Conservation (phyloP, 1,140 invertebrate species). For the Drosophila tropicalis region DNA sequence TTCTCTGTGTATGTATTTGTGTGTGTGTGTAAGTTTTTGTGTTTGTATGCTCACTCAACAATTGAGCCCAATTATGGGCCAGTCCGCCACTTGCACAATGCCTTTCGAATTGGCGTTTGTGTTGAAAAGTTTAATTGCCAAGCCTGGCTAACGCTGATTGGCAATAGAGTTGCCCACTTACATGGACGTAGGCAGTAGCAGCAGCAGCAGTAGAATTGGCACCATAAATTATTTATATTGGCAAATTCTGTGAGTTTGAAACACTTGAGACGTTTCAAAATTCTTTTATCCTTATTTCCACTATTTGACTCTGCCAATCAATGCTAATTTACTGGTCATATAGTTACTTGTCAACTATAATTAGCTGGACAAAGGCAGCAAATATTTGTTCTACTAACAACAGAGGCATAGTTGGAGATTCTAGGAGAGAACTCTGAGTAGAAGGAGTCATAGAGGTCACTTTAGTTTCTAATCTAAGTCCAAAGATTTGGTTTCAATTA, state of each 20-base stretch:
- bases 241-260: conserved; percentile 2
- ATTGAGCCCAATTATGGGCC: conserved; percentile 69
- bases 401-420: too few relatives aligned
- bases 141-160: conserved; percentile 42
- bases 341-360: neutral
- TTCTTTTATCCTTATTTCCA: neutral
- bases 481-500: too few relatives aligned
- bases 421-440: too few relatives aligned
- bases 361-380: neutral
- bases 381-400: too few relatives aligned
- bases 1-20: conserved; percentile 14
- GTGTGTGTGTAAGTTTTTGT: conserved; percentile 17
- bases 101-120: conserved; percentile 53
- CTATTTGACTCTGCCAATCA: neutral
- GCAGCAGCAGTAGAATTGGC: neutral
- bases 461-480: too few relatives aligned
- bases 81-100: conserved; percentile 49
- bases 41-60: conserved; percentile 44
- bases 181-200: neutral
- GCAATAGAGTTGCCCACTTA: conserved; percentile 41
- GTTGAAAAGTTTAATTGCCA: conserved; percentile 38
- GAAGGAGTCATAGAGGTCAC: too few relatives aligned
- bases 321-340: neutral
- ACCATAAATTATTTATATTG: conserved; percentile 9
- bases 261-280: conserved; percentile 2